phyloP scores from a whole-genome alignment of 2,888 invertebrate species.

The Abscondita cerata region DNA sequence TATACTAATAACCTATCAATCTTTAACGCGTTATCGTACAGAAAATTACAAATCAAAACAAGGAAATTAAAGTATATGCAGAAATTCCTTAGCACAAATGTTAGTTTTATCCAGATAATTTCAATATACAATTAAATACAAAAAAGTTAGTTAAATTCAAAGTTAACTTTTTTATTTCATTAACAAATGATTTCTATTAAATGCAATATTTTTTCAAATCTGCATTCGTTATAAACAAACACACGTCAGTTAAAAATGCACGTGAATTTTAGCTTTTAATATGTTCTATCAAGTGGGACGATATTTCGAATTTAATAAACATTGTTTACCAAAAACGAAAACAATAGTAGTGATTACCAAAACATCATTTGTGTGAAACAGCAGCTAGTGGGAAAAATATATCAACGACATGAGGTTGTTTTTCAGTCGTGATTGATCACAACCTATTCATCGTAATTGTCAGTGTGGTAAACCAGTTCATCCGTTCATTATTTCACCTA shows the following conservation, averaged over 20 bases:
- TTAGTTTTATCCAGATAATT: too few species aligned
- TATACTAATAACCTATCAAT: too few species aligned
- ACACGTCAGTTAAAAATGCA: conserved; percentile 8
- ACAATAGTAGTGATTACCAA: conserved; percentile 16
- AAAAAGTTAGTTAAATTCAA: too few species aligned
- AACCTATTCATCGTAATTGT: conserved; percentile 39
- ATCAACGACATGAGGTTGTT: conserved; percentile 28
- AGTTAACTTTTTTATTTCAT: too few species aligned
- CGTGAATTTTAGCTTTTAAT: conserved; percentile 13
- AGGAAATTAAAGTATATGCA: too few species aligned
- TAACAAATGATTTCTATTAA: too few species aligned
- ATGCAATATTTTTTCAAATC: too few species aligned
- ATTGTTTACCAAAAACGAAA: background rate
- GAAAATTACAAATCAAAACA: too few species aligned
- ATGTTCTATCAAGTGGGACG: background rate
- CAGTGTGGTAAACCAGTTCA: conserved; percentile 40
- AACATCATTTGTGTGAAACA: conserved; percentile 17
- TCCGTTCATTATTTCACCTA: conserved; percentile 45
- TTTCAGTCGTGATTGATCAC: conserved; percentile 37
- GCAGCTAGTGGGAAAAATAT: conserved; percentile 24
- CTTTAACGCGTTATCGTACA: too few species aligned
- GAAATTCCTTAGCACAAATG: too few species aligned
- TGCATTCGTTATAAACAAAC: conserved; percentile 5
- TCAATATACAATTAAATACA: too few species aligned
- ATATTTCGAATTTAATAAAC: background rate